Evolutionary conservation across 2,113 vertebrate species (phyloP).

Genomic region (Larimichthys crocea): DNA sequence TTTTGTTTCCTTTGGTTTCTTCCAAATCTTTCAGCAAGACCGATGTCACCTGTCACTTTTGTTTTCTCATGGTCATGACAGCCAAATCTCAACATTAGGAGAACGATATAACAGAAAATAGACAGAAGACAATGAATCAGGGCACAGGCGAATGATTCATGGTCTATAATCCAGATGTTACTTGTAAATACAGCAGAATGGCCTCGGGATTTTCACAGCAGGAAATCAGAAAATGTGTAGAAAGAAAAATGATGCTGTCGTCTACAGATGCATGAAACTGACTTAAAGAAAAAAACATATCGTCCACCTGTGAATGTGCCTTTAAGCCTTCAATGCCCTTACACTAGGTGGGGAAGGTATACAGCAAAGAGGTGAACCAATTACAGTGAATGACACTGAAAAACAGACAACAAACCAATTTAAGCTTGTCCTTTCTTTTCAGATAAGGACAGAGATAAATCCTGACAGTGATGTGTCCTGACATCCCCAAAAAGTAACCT

Average conservation of each 20-base stretch:
- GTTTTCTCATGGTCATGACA: not conserved
- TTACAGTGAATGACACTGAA: conserved; percentile 23
- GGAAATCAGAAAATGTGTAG: not conserved
- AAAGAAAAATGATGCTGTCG: not conserved
- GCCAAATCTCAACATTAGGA: conserved; percentile 5
- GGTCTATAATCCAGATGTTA: conserved; percentile 7
- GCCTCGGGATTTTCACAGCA: conserved; percentile 5
- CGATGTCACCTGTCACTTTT: conserved; percentile 20
- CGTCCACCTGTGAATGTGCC: not conserved
- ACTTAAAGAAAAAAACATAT: not conserved
- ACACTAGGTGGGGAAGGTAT: not conserved
- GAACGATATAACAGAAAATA: not conserved
- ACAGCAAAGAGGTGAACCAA: conserved; percentile 11
- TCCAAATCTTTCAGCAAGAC: not conserved
- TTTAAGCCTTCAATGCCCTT: not conserved
- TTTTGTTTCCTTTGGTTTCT: conserved; percentile 30
- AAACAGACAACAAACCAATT: conserved; percentile 12
- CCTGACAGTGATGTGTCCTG: conserved; percentile 61
- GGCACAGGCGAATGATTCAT: conserved; percentile 8
- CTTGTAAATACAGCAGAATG: not conserved
- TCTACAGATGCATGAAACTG: not conserved
- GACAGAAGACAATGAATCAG: not conserved
- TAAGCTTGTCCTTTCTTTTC: conserved; percentile 31
- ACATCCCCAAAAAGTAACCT: conserved; percentile 50
- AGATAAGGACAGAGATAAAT: conserved; percentile 20